A percentile compares a stretch with the other conserved stretches of the same genome.
phyloP scores from a whole-genome alignment of 2,113 vertebrate genomes.

The Oxygymnocypris stewartii region DNA sequence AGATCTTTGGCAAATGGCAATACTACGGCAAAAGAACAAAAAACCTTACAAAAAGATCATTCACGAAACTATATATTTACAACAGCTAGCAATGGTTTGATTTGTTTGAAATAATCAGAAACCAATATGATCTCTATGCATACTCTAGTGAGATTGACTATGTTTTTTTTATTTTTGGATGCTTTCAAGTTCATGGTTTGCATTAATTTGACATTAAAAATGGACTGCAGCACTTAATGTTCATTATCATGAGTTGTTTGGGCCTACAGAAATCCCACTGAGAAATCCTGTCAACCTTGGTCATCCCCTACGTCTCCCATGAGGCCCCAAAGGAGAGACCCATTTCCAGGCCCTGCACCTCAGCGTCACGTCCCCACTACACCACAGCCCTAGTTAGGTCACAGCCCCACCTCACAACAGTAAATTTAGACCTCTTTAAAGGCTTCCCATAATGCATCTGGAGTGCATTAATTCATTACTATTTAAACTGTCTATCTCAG shows the following conservation, averaged over 20 bases:
- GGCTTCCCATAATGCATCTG: slow-evolving; percentile 77
- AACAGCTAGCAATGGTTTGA: background rate
- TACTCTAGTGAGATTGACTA: slow-evolving; percentile 9
- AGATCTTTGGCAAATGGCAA: too few relatives aligned
- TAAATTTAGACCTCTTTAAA: slow-evolving; percentile 81
- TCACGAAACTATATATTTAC: background rate
- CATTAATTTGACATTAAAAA: background rate
- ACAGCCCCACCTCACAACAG: slow-evolving; percentile 68
- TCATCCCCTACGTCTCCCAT: slow-evolving; percentile 56
- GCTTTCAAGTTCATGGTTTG: background rate
- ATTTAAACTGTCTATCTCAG: slow-evolving; percentile 72
- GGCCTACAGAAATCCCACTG: slow-evolving; percentile 60
- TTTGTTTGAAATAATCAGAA: background rate
- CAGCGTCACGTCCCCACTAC: slow-evolving; percentile 56
- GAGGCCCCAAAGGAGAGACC: slow-evolving; percentile 60
- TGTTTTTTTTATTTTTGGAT: background rate
- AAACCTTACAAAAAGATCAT: background rate
- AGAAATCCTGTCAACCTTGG: slow-evolving; percentile 59
- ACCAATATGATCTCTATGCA: background rate
- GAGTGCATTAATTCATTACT: slow-evolving; percentile 77
- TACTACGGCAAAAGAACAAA: too few relatives aligned
- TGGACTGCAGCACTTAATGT: slow-evolving; percentile 53
- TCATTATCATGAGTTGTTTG: slow-evolving; percentile 55
- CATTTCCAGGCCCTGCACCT: slow-evolving; percentile 61
- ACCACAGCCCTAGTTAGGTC: slow-evolving; percentile 65